These are phyloP conservation scores for Nibea coibor DNA, from an alignment of 2,113 vertebrate species.

Conservation along the genomic window DNA sequence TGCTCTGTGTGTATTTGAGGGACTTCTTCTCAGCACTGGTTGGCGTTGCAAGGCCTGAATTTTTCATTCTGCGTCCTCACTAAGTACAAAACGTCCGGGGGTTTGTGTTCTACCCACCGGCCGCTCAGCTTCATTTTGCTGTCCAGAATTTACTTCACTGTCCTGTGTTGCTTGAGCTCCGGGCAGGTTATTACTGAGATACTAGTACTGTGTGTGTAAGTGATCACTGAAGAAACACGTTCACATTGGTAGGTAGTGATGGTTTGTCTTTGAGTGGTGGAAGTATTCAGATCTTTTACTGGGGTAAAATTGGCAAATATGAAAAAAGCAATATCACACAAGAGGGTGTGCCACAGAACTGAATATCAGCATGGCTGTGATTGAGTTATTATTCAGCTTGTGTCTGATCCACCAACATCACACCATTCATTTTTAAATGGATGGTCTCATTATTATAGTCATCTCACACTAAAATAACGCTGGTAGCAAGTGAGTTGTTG, in stretches of 20 bases:
- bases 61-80: slow-evolving; percentile 32
- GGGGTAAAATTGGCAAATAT: neutral
- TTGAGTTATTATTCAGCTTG: too few relatives aligned
- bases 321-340: too few relatives aligned
- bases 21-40: slow-evolving; percentile 26
- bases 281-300: neutral
- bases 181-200: slow-evolving; percentile 48
- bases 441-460: too few relatives aligned
- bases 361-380: too few relatives aligned
- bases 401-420: too few relatives aligned
- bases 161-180: slow-evolving; percentile 45
- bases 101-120: slow-evolving; percentile 34
- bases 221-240: slow-evolving; percentile 49
- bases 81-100: slow-evolving; percentile 39
- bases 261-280: slow-evolving; percentile 11
- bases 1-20: slow-evolving; percentile 37
- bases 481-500: too few relatives aligned
- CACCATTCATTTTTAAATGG: too few relatives aligned
- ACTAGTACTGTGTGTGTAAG: slow-evolving; percentile 38
- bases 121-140: slow-evolving; percentile 41
- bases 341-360: too few relatives aligned
- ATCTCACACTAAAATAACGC: too few relatives aligned
- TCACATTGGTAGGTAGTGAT: slow-evolving; percentile 19
- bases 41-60: slow-evolving; percentile 29
- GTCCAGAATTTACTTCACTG: slow-evolving; percentile 38